Percentiles rank a stretch among this genome's conserved stretches.
phyloP scores from a whole-genome alignment of 2,113 vertebrate species.

The Cyrtonyx montezumae region DNA sequence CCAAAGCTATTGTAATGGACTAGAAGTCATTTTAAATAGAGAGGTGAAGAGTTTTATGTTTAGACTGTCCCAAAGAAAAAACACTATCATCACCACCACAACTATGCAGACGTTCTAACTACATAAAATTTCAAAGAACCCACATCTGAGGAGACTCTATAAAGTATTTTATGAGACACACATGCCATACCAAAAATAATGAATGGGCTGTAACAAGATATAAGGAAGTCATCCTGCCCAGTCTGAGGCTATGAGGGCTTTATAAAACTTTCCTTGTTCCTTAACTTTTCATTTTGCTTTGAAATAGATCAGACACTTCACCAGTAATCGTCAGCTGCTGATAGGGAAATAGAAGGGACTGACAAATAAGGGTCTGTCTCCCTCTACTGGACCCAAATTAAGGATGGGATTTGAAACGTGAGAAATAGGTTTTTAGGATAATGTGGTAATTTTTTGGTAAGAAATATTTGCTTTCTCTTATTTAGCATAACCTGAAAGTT shows the following conservation, averaged over 20 bases:
- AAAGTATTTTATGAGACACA: constrained; percentile 55
- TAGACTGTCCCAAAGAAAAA: background rate
- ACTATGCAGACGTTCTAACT: background rate
- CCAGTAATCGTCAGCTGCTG: constrained; percentile 46
- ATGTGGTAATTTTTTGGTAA: background rate
- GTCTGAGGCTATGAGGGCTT: background rate
- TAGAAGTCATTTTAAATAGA: background rate
- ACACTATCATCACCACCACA: constrained; percentile 22
- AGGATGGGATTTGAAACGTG: background rate
- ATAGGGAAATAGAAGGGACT: constrained; percentile 25
- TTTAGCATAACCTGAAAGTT: background rate
- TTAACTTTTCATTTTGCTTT: constrained; percentile 50
- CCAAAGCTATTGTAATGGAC: background rate
- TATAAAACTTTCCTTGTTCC: constrained; percentile 62
- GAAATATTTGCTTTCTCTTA: background rate
- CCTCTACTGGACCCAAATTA: constrained; percentile 46
- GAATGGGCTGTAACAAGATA: constrained; percentile 64
- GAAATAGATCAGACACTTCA: constrained; percentile 67
- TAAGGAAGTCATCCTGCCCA: constrained; percentile 43
- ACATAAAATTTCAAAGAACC: constrained; percentile 57
- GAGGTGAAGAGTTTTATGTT: background rate
- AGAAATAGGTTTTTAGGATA: background rate
- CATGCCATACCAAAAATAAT: constrained; percentile 55
- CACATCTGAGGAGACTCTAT: constrained; percentile 33
- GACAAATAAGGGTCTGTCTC: constrained; percentile 40